Base-by-base conservation (phyloP, 2,888 invertebrate species). In the Seladonia tumulorum region DNA sequence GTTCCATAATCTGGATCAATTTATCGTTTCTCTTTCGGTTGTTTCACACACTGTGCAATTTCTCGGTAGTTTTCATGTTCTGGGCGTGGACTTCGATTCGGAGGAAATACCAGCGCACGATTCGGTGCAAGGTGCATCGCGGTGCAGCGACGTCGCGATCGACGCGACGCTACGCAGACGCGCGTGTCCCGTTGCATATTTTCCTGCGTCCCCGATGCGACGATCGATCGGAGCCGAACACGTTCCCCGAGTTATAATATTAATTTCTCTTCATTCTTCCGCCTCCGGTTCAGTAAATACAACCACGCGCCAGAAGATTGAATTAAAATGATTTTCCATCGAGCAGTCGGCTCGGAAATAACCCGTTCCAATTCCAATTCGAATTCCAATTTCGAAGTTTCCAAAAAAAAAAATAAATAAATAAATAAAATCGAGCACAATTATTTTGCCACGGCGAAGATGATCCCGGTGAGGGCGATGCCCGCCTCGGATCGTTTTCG, bases 261-360 rank as follows among this genome's bases (percentile, higher is more conserved):
- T 29, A 53, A 73, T 72, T 72, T 29, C 39, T 35, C 22, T 39
- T 12, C 39, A 22, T 68, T 68, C 39, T 39, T 68, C 35, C 39
- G 22, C 22, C 10, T 68, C 68, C 5, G 68, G 22, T 10, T 68
- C 68, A 10, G 39, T 39, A 22, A 39, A 39, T 68, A 68, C 39
- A 68, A 12, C 12, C 22, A 12, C 68, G n/a, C 68, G 68, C 12
- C 22, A 22, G 68, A 22, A 68, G 68, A 39, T 68, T 68, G 22
- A 68, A 68, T 68, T 68, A 68, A 68, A 68, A 42, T 42, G 22
- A 68, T 68, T 68, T 68, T 42, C 68, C 18, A 39, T 42, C 39
- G 68, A 35, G 68, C 39, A 7, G 4, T 22, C 22, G 68, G 68
- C 39, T 3, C 39, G 39, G 66, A 66, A 66, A 66, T 35, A 35